Conservation (phyloP, 1,140 invertebrate genomes). For the Dinothrombium tinctorium region DNA sequence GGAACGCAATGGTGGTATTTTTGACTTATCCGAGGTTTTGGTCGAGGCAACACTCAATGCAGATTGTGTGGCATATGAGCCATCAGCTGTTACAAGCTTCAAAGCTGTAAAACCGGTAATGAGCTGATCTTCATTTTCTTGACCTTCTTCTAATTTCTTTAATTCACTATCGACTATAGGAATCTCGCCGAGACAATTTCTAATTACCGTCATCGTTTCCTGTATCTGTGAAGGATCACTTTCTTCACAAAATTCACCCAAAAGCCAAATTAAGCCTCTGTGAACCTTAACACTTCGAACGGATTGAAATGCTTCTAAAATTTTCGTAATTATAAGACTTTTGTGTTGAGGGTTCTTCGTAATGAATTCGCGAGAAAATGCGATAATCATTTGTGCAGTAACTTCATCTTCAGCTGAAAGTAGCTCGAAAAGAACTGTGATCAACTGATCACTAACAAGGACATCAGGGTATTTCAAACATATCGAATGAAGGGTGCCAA, state of each 20-base stretch:
- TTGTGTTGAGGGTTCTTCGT: constrained; percentile 9
- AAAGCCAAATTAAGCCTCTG: constrained; percentile 84
- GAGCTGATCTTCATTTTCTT: constrained; percentile 28
- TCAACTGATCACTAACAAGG: constrained; percentile 9
- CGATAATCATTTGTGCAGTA: constrained; percentile 77
- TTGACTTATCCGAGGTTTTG: constrained; percentile 4
- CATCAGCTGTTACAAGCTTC: constrained; percentile 80
- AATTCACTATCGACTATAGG: constrained; percentile 76
- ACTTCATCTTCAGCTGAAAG: constrained; percentile 78
- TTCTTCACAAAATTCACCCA: constrained; percentile 55
- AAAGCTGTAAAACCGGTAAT: constrained; percentile 7
- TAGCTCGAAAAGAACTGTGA: constrained; percentile 54
- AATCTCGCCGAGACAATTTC: constrained; percentile 32
- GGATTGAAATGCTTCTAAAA: constrained; percentile 20
- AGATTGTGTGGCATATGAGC: constrained; percentile 93
- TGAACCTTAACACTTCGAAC: constrained; percentile 43
- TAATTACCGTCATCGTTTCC: constrained; percentile 8
- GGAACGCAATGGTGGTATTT: constrained; percentile 50
- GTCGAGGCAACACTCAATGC: constrained; percentile 59
- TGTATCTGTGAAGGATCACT: constrained; percentile 4
- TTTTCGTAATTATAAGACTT: constrained; percentile 33
- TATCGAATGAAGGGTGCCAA: constrained; percentile 77
- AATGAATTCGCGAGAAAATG: constrained; percentile 46
- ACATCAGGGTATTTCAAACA: constrained; percentile 97
- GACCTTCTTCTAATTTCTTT: constrained; percentile 27